Evolutionary conservation across 2,888 invertebrate genomes (phyloP), one percentile per base, ranked within the genome.

Genomic region (Antitype chi): DNA sequence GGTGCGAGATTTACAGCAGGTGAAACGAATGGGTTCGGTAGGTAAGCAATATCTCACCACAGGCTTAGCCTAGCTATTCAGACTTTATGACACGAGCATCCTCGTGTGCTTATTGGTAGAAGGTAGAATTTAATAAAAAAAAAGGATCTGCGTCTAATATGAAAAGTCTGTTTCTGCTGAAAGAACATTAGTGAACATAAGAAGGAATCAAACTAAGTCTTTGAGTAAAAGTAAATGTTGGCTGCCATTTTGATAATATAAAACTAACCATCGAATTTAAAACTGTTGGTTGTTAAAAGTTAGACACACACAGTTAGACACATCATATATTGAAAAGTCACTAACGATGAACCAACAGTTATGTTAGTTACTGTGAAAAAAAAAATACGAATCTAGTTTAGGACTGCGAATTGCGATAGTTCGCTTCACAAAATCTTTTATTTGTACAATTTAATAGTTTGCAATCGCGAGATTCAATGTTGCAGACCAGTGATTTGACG

Each of bases 321-420:
- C n/a, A n/a, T n/a, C n/a, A n/a, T 55, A 13, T 4, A 17, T n/a
- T 49, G 2, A 71, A 62, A 53, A 23, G 1, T 28, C 49, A 76
- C 38, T 57, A 76, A 70, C 63, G 28, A 63, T 52, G 32, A 0
- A 28, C 13, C 25, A 23, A 7, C 25, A 68, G 23, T 68, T 28
- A 47, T 28, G 59, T 53, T 75, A 68, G 38, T 60, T 60, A 75
- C 60, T 15, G 28, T n/a, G 2, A 52, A 20, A 4, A 43, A 68
- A 28, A 74, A 68, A 70, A 76, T 62, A 62, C 62, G 7, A 49
- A 55, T 25, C 47, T 28, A 69, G 32, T 76, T 70, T 73, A 25
- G 13, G 20, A 52, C 49, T 57, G 11, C 5, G 17, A 38, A 60
- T 43, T 53, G 8, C 9, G 17, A 20, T 11, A 55, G 25, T 60